Conservation (phyloP, 2,888 invertebrate genomes). For the Chrysomela aeneicollis region DNA sequence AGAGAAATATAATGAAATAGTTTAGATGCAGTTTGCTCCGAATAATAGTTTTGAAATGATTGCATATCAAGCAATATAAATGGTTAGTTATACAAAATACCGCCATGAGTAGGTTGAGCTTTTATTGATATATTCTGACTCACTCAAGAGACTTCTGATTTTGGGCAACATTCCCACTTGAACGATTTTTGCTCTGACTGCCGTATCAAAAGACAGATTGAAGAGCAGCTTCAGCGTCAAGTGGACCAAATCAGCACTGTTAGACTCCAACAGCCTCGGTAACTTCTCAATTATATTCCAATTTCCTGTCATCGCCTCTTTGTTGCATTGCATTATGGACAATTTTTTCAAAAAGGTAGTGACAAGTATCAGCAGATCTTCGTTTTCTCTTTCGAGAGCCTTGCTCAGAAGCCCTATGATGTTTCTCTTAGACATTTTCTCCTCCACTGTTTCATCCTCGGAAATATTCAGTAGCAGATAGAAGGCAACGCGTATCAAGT, state of each 20-base stretch:
- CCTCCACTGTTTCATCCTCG: constrained; percentile 93
- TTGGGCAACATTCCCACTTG: constrained; percentile 88
- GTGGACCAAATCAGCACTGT: constrained; percentile 73
- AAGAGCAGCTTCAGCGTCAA: constrained; percentile 88
- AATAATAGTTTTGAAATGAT: no score
- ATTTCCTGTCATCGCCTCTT: constrained; percentile 83
- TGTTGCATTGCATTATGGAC: constrained; percentile 93
- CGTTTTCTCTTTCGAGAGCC: constrained; percentile 88
- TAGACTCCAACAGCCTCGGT: constrained; percentile 77
- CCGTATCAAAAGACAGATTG: constrained; percentile 95
- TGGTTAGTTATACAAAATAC: no score
- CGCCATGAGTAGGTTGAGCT: no score
- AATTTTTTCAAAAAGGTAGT: constrained; percentile 95
- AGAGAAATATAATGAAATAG: no score
- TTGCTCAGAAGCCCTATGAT: constrained; percentile 87
- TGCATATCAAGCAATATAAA: no score
- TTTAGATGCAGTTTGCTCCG: no score
- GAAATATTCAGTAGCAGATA: constrained; percentile 94
- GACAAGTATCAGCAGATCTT: constrained; percentile 87
- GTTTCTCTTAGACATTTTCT: constrained; percentile 96
- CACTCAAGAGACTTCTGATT: constrained; percentile 86
- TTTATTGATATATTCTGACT: constrained; percentile 52
- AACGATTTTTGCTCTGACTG: constrained; percentile 87
- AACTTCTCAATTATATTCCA: constrained; percentile 84
- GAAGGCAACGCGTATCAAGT: constrained; percentile 88